Evolutionary conservation across 2,797 vertebrate genomes (phyloP).

Genomic region (Gymnothorax javanicus): DNA sequence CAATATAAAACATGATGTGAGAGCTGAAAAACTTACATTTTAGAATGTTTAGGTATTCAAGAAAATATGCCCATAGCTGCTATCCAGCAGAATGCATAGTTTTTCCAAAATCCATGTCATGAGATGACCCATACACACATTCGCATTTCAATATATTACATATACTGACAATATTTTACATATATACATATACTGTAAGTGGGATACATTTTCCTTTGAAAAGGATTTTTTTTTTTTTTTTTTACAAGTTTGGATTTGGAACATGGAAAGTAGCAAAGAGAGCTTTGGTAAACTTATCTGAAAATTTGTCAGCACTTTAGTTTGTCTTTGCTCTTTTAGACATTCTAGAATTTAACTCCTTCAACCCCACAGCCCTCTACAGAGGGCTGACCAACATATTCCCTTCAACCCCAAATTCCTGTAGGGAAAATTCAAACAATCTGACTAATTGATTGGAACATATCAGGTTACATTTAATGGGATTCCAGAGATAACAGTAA

Average conservation of each 20-base stretch:
- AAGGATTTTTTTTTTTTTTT: background rate
- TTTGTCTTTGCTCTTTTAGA: background rate
- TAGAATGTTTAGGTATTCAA: too few species aligned
- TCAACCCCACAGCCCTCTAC: too few species aligned
- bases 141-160: constrained; percentile 45
- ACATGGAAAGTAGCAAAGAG: background rate
- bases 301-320: background rate
- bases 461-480: too few species aligned
- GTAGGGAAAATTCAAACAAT: too few species aligned
- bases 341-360: background rate
- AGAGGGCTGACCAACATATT: too few species aligned
- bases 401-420: too few species aligned
- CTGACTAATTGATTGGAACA: too few species aligned
- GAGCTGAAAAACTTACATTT: too few species aligned
- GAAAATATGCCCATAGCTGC: too few species aligned
- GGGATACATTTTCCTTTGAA: constrained; percentile 21
- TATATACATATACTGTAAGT: constrained; percentile 54
- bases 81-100: constrained; percentile 31
- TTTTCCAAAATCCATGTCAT: background rate
- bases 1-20: too few species aligned
- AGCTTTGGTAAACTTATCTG: background rate
- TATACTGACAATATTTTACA: constrained; percentile 61
- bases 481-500: too few species aligned
- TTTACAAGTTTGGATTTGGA: background rate
- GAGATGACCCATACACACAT: too few species aligned